Conservation (phyloP, 64 coral and sea anemone genomes). For the Catalaphyllia jardinei region DNA sequence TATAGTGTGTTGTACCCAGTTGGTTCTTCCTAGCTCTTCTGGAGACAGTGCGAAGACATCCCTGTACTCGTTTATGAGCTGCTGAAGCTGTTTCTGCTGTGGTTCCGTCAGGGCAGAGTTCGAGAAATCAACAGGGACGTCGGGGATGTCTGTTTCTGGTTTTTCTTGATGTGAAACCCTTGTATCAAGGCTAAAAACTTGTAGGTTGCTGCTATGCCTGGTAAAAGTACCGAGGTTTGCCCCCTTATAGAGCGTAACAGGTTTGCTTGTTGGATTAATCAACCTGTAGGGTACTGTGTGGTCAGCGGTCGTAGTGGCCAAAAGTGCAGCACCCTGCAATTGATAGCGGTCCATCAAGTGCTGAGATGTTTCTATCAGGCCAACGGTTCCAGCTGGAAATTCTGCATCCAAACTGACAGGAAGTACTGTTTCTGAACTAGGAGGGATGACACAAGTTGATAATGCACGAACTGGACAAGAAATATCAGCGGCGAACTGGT, state of each 20-base stretch:
- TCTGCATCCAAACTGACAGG: background rate
- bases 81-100: background rate
- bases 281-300: conserved; percentile 12
- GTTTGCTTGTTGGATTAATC: conserved; percentile 17
- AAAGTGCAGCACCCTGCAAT: conserved; percentile 21
- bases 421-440: background rate
- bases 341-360: conserved; percentile 6
- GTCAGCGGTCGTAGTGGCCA: background rate
- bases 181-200: background rate
- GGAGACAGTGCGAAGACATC: conserved; percentile 17
- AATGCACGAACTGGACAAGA: background rate
- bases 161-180: background rate
- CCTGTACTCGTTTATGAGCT: conserved; percentile 18
- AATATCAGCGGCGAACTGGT: background rate
- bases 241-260: background rate
- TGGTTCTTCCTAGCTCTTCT: conserved; percentile 24
- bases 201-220: background rate
- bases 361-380: conserved; percentile 6
- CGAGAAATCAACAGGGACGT: background rate
- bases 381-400: background rate
- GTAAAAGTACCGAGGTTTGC: conserved; percentile 28
- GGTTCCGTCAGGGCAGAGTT: background rate
- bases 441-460: background rate
- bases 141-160: background rate
- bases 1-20: conserved; percentile 31